phyloP scores from a whole-genome alignment of 2,797 vertebrate species.

The Ceyx erithaca region DNA sequence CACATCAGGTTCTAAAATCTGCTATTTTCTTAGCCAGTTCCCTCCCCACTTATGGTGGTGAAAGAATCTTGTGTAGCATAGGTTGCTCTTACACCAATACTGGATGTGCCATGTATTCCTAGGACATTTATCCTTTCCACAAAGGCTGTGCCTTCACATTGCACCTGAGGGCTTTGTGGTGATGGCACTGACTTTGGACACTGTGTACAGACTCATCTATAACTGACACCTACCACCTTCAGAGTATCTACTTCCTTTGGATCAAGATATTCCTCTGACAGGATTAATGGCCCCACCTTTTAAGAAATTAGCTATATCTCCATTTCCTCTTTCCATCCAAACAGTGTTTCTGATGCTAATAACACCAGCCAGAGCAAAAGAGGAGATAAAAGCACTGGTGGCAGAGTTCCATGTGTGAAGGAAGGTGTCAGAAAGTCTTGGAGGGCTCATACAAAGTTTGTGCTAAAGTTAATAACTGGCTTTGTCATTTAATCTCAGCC shows the following conservation, averaged over 20 bases:
- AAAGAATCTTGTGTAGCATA: neutral
- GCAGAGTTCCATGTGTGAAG: conserved; percentile 58
- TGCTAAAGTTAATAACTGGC: conserved; percentile 36
- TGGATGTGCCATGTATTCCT: neutral
- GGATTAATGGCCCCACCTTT: conserved; percentile 54
- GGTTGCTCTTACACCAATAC: neutral
- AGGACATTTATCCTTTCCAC: neutral
- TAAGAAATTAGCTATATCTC: conserved; percentile 58
- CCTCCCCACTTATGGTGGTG: rapidly evolving
- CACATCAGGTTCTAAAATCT: neutral
- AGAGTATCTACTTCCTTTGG: neutral
- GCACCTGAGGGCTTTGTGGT: neutral
- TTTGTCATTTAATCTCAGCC: conserved; percentile 15
- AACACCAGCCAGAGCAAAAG: conserved; percentile 45
- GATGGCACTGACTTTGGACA: neutral
- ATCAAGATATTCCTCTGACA: conserved; percentile 13
- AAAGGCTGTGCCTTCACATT: neutral
- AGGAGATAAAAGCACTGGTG: conserved; percentile 72
- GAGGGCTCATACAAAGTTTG: conserved; percentile 5
- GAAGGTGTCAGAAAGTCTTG: conserved; percentile 65
- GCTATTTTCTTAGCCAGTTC: neutral
- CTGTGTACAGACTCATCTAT: neutral
- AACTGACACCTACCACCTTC: neutral
- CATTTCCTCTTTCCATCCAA: conserved; percentile 67
- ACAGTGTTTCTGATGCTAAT: conserved; percentile 47